These are phyloP conservation scores for Phania funesta DNA, from an alignment of 2,888 invertebrate species.

Conservation along the genomic window DNA sequence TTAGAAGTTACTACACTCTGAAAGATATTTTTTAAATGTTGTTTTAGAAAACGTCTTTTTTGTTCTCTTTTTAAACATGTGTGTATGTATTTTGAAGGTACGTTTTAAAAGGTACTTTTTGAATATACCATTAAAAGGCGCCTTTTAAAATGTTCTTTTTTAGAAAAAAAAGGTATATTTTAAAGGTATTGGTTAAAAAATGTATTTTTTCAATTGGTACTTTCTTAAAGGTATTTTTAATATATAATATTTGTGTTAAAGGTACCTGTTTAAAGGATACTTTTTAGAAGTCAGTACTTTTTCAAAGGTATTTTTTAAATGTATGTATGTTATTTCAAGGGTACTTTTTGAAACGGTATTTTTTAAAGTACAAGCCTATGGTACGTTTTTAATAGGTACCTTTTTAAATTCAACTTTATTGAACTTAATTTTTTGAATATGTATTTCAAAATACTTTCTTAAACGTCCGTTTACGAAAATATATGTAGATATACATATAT, in stretches of 20 bases:
- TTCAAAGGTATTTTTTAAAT: too few species aligned
- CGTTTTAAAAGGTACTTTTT: background rate
- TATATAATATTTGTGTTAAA: background rate
- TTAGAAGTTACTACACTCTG: background rate
- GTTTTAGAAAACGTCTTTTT: too few species aligned
- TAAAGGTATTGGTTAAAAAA: too few species aligned
- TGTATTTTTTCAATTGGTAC: background rate
- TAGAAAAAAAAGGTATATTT: too few species aligned
- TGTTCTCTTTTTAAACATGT: too few species aligned
- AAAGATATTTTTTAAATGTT: too few species aligned
- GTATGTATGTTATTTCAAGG: background rate
- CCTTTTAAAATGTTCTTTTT: background rate
- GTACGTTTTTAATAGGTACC: too few species aligned
- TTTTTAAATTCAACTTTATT: background rate
- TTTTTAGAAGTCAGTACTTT: background rate
- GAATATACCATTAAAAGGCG: background rate
- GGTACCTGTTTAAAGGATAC: background rate
- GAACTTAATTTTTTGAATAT: background rate
- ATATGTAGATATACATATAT: too few species aligned
- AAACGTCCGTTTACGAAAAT: too few species aligned
- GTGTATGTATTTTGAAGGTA: background rate
- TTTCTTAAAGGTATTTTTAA: background rate
- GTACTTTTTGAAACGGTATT: background rate
- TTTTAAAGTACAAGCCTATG: too few species aligned
- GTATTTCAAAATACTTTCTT: background rate